These are phyloP conservation scores for Araneus ventricosus DNA, from an alignment of 1,140 invertebrate species.

Conservation along the genomic window DNA sequence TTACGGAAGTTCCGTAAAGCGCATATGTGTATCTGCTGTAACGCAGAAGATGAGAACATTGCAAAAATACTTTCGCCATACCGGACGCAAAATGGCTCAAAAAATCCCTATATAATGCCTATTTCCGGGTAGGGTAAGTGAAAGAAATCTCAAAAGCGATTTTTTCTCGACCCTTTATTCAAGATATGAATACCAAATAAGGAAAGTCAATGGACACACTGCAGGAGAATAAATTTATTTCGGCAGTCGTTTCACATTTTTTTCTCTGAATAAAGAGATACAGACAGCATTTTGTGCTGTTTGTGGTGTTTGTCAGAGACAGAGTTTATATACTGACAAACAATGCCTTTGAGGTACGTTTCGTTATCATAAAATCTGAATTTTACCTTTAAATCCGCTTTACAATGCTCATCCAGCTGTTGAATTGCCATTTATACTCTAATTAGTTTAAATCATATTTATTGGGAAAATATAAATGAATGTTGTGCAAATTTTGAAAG, in stretches of 20 bases:
- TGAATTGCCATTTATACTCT: too few species aligned
- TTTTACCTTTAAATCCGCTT: neutral
- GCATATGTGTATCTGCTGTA: slow-evolving; percentile 38
- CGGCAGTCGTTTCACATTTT: slow-evolving; percentile 45
- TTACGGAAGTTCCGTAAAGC: slow-evolving; percentile 55
- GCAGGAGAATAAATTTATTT: slow-evolving; percentile 59
- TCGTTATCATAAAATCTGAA: neutral
- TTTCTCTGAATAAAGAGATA: slow-evolving; percentile 41
- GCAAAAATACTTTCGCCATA: slow-evolving; percentile 48
- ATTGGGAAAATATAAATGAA: too few species aligned
- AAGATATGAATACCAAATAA: slow-evolving; percentile 72
- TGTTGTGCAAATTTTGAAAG: too few species aligned
- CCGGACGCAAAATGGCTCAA: slow-evolving; percentile 33
- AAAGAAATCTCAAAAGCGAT: slow-evolving; percentile 66
- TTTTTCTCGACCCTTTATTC: slow-evolving; percentile 60
- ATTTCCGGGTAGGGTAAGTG: slow-evolving; percentile 65
- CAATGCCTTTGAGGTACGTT: slow-evolving; percentile 11
- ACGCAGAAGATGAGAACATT: slow-evolving; percentile 18
- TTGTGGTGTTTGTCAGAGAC: slow-evolving; percentile 39
- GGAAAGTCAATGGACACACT: slow-evolving; percentile 52
- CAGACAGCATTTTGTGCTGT: slow-evolving; percentile 48
- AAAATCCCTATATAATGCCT: slow-evolving; percentile 46
- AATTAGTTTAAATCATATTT: too few species aligned
- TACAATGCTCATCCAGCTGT: neutral
- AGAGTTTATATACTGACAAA: slow-evolving; percentile 40